A percentile compares a stretch with the other conserved stretches of the same genome.
Evolutionary conservation across 2,113 vertebrate genomes (phyloP).

Genomic region (Limnothrissa miodon): DNA sequence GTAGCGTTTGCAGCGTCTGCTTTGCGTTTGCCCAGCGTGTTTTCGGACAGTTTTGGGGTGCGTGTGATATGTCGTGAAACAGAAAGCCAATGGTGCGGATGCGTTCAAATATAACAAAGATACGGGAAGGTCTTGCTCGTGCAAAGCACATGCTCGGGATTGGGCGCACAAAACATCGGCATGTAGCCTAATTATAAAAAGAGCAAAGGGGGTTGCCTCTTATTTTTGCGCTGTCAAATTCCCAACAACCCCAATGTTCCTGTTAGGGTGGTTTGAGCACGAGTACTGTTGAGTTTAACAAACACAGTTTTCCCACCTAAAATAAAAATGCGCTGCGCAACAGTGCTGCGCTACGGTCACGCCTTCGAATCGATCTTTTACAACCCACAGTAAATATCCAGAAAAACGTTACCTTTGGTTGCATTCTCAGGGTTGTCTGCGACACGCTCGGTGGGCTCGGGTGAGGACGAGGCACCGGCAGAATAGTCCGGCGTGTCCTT

Average conservation of each 20-base stretch:
- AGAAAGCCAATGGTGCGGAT: background rate
- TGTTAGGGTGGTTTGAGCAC: no score
- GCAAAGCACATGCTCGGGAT: background rate
- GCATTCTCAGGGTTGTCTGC: constrained; percentile 83
- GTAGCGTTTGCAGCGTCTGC: no score
- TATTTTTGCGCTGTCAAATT: constrained; percentile 24
- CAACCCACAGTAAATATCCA: background rate
- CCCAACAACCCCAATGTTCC: no score
- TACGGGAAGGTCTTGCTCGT: background rate
- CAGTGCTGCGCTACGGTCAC: background rate
- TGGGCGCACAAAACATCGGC: constrained; percentile 16
- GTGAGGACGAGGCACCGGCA: constrained; percentile 87
- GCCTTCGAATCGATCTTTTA: background rate
- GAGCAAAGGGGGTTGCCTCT: background rate
- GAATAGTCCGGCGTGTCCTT: constrained; percentile 87
- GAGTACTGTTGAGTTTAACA: background rate
- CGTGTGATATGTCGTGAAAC: background rate
- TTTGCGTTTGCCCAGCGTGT: background rate
- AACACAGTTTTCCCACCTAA: background rate
- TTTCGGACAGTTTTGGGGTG: background rate
- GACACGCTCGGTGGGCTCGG: constrained; percentile 84
- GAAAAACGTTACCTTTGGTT: constrained; percentile 80
- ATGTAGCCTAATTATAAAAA: constrained; percentile 35
- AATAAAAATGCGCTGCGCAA: no score
- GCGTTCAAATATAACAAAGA: background rate